Evolutionary conservation across 2,113 vertebrate species (phyloP), one percentile per base, ranked within the genome.

Genomic region (Rallus limicola): DNA sequence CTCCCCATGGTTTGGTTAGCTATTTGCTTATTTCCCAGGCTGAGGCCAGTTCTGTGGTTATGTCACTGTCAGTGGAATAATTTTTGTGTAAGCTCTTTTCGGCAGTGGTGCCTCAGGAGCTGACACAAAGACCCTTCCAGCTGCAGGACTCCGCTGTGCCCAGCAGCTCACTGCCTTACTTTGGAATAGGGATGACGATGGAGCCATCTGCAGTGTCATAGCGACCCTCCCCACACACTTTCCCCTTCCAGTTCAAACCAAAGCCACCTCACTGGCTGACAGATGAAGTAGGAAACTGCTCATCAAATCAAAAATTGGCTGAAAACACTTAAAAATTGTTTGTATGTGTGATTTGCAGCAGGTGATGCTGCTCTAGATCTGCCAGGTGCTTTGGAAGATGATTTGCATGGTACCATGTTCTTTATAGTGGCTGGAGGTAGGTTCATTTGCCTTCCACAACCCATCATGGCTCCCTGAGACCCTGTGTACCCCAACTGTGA

Each of bases 31-130:
- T 13, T 77, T 56, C 44, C 36, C 16, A 17, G 40, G 7, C 82
- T n/a, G 11, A 65, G n/a, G 19, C 3, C 24, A 8, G 33, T 0
- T 33, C 38, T 0, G 0, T 23, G 10, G 8, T 21, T 4, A 6
- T 0, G 0, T 19, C 20, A 64, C 50, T 74, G 72, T 38, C 72
- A 7, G 3, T 5, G 31, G 16, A 82, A 16, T 17, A 2, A 28
- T 5, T 67, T 33, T 59, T 28, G 9, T 2, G 3, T 2, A 8
- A 40, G 9, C 13, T 25, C 18, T 87, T 70, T 16, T 16, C 21
- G n/a, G 62, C 40, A 48, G 15, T 0, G 0, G 46, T 1, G 2
- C 16, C n/a, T 44, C 5, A 3, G 42, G 0, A 2, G 42, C 42
- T 78, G 40, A 36, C 2, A 2, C n/a, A 50, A 21, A 36, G 42